Evolutionary conservation across 1,140 invertebrate genomes (phyloP).

Genomic region (Helicorthomorpha holstii): DNA sequence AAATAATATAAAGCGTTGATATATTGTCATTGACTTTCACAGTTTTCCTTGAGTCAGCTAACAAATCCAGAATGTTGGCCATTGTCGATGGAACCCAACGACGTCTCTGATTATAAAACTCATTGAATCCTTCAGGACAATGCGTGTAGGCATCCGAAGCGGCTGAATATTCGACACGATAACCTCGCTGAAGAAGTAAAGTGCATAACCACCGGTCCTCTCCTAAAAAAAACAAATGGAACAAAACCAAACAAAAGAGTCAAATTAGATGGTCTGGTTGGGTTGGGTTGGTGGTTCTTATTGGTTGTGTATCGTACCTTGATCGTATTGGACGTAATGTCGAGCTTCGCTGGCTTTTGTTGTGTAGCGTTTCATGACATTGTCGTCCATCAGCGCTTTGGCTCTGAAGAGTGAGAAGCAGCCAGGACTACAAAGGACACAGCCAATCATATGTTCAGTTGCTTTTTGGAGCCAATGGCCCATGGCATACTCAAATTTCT

Average conservation of each 20-base stretch:
- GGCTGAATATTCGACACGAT: constrained; percentile 94
- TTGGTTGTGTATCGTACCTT: constrained; percentile 51
- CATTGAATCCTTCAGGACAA: constrained; percentile 81
- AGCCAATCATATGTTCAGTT: constrained; percentile 95
- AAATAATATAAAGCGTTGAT: constrained; percentile 83
- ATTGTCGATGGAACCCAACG: constrained; percentile 95
- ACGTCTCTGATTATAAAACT: constrained; percentile 92
- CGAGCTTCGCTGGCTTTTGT: constrained; percentile 79
- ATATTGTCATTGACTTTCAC: constrained; percentile 96
- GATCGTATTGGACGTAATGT: constrained; percentile 98
- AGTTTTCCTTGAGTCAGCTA: constrained; percentile 76
- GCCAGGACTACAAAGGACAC: constrained; percentile 93
- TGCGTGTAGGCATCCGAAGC: constrained; percentile 96
- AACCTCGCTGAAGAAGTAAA: constrained; percentile 84
- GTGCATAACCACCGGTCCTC: constrained; percentile 95
- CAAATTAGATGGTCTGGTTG: too few relatives aligned
- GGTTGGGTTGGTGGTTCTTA: constrained; percentile 99
- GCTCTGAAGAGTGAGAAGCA: constrained; percentile 96
- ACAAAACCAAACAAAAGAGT: too few relatives aligned
- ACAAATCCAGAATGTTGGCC: constrained; percentile 89
- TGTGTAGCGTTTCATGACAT: constrained; percentile 96
- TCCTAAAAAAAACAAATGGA: too few relatives aligned
- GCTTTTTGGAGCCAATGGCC: constrained; percentile 99
- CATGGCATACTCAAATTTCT: constrained; percentile 97
- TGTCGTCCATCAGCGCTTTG: constrained; percentile 95